These are phyloP conservation scores for Poecile montanus DNA, from an alignment of 2,797 vertebrate species.

Conservation along the genomic window DNA sequence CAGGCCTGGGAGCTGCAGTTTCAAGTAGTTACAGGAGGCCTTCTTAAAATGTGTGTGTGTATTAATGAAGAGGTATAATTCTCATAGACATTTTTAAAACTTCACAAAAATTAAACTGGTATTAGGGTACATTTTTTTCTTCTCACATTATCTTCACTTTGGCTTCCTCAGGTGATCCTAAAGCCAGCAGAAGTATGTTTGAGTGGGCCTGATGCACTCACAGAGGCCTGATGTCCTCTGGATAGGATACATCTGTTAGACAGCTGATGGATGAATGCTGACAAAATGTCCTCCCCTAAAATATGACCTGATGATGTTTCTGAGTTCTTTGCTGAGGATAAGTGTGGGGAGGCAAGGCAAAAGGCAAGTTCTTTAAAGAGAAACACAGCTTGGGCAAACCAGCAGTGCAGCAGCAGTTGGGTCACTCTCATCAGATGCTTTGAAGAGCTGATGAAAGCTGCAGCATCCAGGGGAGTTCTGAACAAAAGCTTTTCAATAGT, in stretches of 20 bases:
- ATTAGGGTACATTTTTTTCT: background rate
- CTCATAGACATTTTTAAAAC: background rate
- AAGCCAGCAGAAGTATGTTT: background rate
- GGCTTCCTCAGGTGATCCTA: background rate
- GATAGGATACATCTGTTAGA: rapidly evolving
- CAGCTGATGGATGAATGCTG: background rate
- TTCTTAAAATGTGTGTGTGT: too few species aligned
- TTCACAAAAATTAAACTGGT: background rate
- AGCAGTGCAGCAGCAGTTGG: background rate
- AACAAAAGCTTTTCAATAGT: background rate
- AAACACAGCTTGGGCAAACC: background rate
- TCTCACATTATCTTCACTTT: background rate
- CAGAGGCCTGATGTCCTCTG: background rate
- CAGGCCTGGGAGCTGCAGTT: rapidly evolving
- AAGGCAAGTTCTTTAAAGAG: background rate
- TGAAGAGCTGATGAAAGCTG: background rate
- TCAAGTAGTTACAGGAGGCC: too few species aligned
- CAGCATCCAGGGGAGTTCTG: background rate
- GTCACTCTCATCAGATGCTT: background rate
- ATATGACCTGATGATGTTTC: background rate
- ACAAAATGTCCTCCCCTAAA: background rate
- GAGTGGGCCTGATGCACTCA: background rate
- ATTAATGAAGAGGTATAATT: background rate
- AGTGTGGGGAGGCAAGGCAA: background rate
- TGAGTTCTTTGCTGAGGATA: background rate